A percentile compares a stretch with the other conserved stretches of the same genome.
Evolutionary conservation across 1,140 invertebrate species (phyloP).

Genomic region (Vanessa atalanta): DNA sequence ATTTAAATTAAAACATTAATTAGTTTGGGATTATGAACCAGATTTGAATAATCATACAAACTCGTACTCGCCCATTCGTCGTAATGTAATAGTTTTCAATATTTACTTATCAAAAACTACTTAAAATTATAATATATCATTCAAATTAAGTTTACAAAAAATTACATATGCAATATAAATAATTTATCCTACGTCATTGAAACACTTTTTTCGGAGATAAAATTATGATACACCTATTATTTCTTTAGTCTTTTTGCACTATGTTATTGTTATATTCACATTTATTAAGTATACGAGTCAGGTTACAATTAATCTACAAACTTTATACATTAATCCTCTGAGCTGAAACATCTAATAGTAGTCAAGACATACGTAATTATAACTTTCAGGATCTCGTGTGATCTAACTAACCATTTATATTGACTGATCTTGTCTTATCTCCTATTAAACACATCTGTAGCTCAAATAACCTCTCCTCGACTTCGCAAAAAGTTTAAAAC

Average conservation of each 20-base stretch:
- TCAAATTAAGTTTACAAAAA: slow-evolving; percentile 76
- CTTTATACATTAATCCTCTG: slow-evolving; percentile 16
- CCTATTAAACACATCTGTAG: slow-evolving; percentile 30
- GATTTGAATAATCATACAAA: slow-evolving; percentile 17
- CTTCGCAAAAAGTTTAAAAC: slow-evolving; percentile 19
- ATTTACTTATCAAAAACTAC: slow-evolving; percentile 80
- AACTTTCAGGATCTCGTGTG: neutral
- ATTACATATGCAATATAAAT: slow-evolving; percentile 66
- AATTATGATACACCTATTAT: slow-evolving; percentile 62
- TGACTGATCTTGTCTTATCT: slow-evolving; percentile 11
- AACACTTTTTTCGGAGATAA: slow-evolving; percentile 56
- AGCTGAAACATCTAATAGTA: slow-evolving; percentile 28
- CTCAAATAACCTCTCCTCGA: slow-evolving; percentile 16
- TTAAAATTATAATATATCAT: slow-evolving; percentile 64
- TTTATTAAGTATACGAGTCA: slow-evolving; percentile 45
- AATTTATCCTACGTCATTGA: slow-evolving; percentile 46
- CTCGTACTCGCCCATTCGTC: slow-evolving; percentile 64
- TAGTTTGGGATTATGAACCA: neutral
- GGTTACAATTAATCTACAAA: slow-evolving; percentile 30
- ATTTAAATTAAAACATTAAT: slow-evolving; percentile 7
- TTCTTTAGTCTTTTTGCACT: slow-evolving; percentile 61
- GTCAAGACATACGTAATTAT: slow-evolving; percentile 15
- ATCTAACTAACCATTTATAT: neutral
- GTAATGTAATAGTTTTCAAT: slow-evolving; percentile 58
- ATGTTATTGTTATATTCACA: slow-evolving; percentile 77